A percentile compares a stretch with the other conserved stretches of the same genome.
Evolutionary conservation across 2,797 vertebrate species (phyloP).

Genomic region (Orientallactaga sibirica): DNA sequence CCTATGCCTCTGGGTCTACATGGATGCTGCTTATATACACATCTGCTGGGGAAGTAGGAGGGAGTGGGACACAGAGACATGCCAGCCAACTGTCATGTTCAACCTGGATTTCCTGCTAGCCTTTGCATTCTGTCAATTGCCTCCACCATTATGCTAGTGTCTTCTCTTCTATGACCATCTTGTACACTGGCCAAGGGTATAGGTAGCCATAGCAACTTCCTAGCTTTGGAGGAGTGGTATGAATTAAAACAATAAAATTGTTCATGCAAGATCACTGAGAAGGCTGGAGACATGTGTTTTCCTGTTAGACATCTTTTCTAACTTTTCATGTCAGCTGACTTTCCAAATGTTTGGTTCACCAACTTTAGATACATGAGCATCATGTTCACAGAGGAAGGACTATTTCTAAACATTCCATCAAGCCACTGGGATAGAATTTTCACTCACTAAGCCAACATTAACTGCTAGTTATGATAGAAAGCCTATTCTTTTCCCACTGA

Average conservation of each 20-base stretch:
- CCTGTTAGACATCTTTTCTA: neutral
- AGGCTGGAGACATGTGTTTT: neutral
- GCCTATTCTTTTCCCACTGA: neutral
- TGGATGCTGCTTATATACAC: neutral
- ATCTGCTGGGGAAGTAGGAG: neutral
- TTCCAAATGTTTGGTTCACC: neutral
- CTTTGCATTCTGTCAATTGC: neutral
- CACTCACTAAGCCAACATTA: neutral
- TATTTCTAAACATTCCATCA: slow-evolving; percentile 2
- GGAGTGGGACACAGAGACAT: neutral
- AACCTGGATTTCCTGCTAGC: rapidly evolving
- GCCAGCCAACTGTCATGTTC: neutral
- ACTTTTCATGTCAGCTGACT: neutral
- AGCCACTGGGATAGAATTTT: neutral
- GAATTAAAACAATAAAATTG: neutral
- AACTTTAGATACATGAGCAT: neutral
- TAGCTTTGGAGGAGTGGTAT: neutral
- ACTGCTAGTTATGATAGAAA: neutral
- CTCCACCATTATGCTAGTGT: neutral
- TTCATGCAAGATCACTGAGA: neutral
- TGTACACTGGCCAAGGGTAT: too few species aligned
- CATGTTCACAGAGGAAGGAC: neutral
- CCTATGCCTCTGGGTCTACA: neutral
- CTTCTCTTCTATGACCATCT: neutral
- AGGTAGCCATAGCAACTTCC: neutral